phyloP scores from a whole-genome alignment of 2,888 invertebrate species.

The Petrolisthes manimaculis region DNA sequence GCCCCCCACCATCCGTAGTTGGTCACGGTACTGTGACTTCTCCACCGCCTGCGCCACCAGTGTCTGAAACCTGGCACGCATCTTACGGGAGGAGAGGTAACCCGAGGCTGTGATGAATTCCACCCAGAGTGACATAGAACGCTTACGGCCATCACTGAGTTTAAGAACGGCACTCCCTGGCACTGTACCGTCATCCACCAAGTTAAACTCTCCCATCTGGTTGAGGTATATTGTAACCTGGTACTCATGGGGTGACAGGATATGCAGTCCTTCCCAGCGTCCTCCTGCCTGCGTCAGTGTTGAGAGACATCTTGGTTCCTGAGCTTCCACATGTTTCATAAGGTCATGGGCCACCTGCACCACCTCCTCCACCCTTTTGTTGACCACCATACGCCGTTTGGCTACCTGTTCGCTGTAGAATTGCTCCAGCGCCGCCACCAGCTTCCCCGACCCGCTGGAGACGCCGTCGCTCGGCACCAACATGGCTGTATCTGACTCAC shows the following conservation, averaged over 20 bases:
- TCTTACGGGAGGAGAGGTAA: slow-evolving; percentile 92
- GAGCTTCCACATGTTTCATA: slow-evolving; percentile 93
- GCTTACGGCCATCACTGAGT: slow-evolving; percentile 92
- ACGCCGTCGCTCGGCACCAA: slow-evolving; percentile 65
- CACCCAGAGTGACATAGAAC: slow-evolving; percentile 97
- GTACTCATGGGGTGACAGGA: slow-evolving; percentile 91
- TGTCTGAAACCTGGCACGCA: slow-evolving; percentile 91
- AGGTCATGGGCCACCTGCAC: slow-evolving; percentile 94
- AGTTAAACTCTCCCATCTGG: slow-evolving; percentile 97
- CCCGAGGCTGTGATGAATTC: slow-evolving; percentile 97
- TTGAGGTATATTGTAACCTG: slow-evolving; percentile 95
- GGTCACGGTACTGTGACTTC: slow-evolving; percentile 91
- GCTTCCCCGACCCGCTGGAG: slow-evolving; percentile 59
- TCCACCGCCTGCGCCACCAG: slow-evolving; percentile 81
- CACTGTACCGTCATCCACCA: slow-evolving; percentile 93
- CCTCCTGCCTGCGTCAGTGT: slow-evolving; percentile 90
- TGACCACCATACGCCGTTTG: slow-evolving; percentile 85
- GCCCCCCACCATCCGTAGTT: slow-evolving; percentile 93
- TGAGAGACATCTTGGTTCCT: slow-evolving; percentile 93
- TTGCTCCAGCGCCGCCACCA: slow-evolving; percentile 78
- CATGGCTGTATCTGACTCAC: slow-evolving; percentile 44
- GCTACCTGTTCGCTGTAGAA: slow-evolving; percentile 93
- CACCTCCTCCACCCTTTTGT: slow-evolving; percentile 89
- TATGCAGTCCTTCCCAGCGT: slow-evolving; percentile 91
- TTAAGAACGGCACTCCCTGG: slow-evolving; percentile 94